Conservation (phyloP, 2,888 invertebrate genomes). For the Morpho achilles region DNA sequence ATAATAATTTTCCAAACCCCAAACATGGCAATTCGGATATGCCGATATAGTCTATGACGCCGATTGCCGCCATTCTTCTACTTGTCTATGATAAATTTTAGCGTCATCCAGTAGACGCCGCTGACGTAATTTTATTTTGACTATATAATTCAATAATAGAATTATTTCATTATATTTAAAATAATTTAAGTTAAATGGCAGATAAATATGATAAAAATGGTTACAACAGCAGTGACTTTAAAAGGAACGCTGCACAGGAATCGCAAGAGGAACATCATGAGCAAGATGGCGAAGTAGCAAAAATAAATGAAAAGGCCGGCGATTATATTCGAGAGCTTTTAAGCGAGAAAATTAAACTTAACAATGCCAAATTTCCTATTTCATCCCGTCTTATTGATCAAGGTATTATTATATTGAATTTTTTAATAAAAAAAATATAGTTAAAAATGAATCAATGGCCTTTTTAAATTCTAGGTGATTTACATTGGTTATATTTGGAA, state of each 20-base stretch:
- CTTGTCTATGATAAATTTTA: conserved; percentile 2
- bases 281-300: conserved; percentile 78
- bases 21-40: not conserved
- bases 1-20: too few species aligned
- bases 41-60: not conserved
- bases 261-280: conserved; percentile 40
- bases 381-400: conserved; percentile 85
- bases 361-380: conserved; percentile 83
- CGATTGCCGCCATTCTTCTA: not conserved
- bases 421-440: too few species aligned
- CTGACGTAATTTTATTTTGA: not conserved
- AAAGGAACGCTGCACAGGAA: conserved; percentile 59
- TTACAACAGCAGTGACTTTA: conserved; percentile 69
- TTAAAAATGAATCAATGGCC: too few species aligned
- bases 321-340: conserved; percentile 88
- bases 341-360: conserved; percentile 84
- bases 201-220: conserved; percentile 69
- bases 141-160: too few species aligned
- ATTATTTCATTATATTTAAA: too few species aligned
- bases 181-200: conserved; percentile 38
- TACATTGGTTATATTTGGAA: too few species aligned
- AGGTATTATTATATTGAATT: conserved; percentile 71
- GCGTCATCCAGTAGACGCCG: conserved; percentile 1
- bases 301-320: conserved; percentile 84
- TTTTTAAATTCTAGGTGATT: too few species aligned